phyloP scores from a whole-genome alignment of 2,888 invertebrate genomes.

The Dolichopus griseipennis region DNA sequence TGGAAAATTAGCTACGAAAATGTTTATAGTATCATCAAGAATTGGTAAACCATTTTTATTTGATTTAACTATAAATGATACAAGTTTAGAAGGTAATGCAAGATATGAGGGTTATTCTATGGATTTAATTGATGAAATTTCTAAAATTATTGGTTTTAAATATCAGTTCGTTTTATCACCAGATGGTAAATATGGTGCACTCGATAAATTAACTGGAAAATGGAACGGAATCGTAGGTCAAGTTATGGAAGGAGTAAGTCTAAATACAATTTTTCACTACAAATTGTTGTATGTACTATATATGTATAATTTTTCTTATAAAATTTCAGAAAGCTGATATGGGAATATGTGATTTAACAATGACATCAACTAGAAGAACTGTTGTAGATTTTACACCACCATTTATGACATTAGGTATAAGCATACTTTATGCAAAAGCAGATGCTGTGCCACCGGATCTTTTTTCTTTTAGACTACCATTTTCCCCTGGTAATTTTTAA shows the following conservation, averaged over 20 bases:
- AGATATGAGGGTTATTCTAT: constrained; percentile 83
- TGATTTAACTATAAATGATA: constrained; percentile 36
- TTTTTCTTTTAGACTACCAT: constrained; percentile 83
- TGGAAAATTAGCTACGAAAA: constrained; percentile 52
- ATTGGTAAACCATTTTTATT: constrained; percentile 65
- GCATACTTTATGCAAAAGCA: constrained; percentile 78
- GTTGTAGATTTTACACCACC: constrained; percentile 93
- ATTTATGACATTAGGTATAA: constrained; percentile 93
- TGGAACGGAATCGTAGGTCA: constrained; percentile 9
- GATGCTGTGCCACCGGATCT: constrained; percentile 65
- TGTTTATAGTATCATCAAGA: constrained; percentile 61
- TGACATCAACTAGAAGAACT: constrained; percentile 80
- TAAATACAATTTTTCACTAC: neutral
- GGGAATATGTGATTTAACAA: constrained; percentile 92
- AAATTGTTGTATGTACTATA: neutral
- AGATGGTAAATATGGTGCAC: constrained; percentile 62
- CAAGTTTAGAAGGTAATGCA: constrained; percentile 60
- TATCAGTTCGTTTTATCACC: constrained; percentile 63
- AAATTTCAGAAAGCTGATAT: constrained; percentile 69
- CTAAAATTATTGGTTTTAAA: constrained; percentile 57
- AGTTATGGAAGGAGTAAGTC: constrained; percentile 10
- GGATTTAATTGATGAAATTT: constrained; percentile 78
- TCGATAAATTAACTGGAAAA: constrained; percentile 48
- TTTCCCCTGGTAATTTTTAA: constrained; percentile 45
- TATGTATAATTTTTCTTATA: neutral